Percentiles rank a stretch among this genome's conserved stretches.
Evolutionary conservation across 2,797 vertebrate species (phyloP).

Genomic region (Telmatherina bonti): DNA sequence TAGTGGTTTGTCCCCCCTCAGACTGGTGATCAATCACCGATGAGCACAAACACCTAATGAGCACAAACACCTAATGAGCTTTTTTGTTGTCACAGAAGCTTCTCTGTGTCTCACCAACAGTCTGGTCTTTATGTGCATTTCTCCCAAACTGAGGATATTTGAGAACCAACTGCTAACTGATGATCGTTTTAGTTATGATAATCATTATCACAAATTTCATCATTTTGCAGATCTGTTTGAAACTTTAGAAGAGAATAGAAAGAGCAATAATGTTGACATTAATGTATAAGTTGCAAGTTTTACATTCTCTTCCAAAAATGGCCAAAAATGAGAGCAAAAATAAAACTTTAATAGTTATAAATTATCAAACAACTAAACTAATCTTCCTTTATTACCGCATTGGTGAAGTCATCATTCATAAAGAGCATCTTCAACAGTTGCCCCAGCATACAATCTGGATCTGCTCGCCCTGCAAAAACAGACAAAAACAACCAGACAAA

Average conservation of each 20-base stretch:
- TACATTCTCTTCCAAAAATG: no score
- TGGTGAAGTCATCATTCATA: conserved; percentile 96
- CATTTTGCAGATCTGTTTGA: not conserved
- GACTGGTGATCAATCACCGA: no score
- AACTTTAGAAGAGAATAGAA: no score
- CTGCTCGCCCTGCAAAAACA: conserved; percentile 86
- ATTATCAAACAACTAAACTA: no score
- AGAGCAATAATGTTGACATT: no score
- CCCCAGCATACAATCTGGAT: conserved; percentile 95
- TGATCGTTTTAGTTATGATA: not conserved
- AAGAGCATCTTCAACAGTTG: conserved; percentile 95
- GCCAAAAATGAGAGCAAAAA: no score
- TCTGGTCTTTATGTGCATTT: not conserved
- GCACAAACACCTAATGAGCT: not conserved
- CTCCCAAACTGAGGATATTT: not conserved
- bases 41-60: no score
- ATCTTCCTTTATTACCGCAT: conserved; percentile 83
- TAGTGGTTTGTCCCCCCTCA: not conserved
- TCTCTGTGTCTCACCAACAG: not conserved
- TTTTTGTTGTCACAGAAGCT: not conserved
- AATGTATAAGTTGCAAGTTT: no score
- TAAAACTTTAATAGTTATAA: no score
- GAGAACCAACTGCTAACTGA: not conserved
- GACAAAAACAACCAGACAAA: not conserved
- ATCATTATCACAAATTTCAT: not conserved